Evolutionary conservation across 2,888 invertebrate species (phyloP).

Genomic region (Laothoe populi): DNA sequence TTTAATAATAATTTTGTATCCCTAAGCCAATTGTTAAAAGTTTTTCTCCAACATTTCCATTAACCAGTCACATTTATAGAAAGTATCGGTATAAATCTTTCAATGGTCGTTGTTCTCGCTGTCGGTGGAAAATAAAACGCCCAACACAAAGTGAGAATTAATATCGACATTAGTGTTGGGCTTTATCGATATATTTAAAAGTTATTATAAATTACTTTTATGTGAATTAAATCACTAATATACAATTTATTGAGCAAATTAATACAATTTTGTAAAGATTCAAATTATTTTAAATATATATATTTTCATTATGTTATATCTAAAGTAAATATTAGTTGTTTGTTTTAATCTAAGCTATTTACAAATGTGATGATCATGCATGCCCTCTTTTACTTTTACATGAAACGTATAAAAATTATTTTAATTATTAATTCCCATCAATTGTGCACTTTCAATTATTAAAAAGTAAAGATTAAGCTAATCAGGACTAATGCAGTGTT

Average conservation of each 20-base stretch:
- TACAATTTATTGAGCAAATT: background rate
- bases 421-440: too few species aligned
- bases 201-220: background rate
- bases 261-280: background rate
- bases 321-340: too few species aligned
- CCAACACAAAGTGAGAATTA: constrained; percentile 42
- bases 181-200: constrained; percentile 31
- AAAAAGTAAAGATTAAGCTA: too few species aligned
- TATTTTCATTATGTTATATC: too few species aligned
- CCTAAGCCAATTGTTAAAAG: background rate
- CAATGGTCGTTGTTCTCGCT: constrained; percentile 60
- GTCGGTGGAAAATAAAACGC: constrained; percentile 60
- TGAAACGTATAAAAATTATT: too few species aligned
- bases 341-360: too few species aligned
- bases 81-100: constrained; percentile 60
- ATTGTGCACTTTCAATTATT: too few species aligned
- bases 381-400: too few species aligned
- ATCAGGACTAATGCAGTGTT: background rate
- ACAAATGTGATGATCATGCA: too few species aligned
- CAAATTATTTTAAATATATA: too few species aligned
- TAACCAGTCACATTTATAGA: constrained; percentile 35
- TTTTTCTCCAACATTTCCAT: constrained; percentile 35
- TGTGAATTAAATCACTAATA: background rate
- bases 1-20: background rate
- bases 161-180: constrained; percentile 45